A percentile compares a stretch with the other conserved stretches of the same genome.
These are phyloP conservation scores for Malthinus seriepunctatus DNA, from an alignment of 2,888 invertebrate genomes.

Conservation along the genomic window DNA sequence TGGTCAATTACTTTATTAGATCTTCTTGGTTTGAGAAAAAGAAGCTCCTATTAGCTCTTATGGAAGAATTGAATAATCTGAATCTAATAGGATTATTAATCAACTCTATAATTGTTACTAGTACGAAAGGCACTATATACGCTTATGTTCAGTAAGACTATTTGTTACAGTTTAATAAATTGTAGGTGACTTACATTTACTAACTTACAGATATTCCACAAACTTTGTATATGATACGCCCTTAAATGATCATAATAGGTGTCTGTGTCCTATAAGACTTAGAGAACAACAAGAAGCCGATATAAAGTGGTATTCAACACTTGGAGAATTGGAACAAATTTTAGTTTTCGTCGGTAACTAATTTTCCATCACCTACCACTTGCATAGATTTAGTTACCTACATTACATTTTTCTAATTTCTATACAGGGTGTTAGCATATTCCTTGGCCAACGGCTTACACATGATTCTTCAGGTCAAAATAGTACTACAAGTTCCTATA, in stretches of 20 bases:
- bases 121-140: constrained; percentile 27
- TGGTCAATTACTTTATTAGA: constrained; percentile 32
- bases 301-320: constrained; percentile 32
- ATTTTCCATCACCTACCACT: too few species aligned
- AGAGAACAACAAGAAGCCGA: constrained; percentile 17
- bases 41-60: constrained; percentile 20
- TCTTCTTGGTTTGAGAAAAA: constrained; percentile 32
- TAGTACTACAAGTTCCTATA: too few species aligned
- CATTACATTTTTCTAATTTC: too few species aligned
- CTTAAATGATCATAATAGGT: constrained; percentile 34
- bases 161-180: too few species aligned
- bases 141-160: constrained; percentile 15
- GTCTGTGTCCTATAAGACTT: constrained; percentile 24
- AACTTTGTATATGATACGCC: constrained; percentile 33
- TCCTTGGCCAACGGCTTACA: too few species aligned
- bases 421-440: too few species aligned
- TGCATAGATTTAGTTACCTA: too few species aligned
- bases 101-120: constrained; percentile 14
- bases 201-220: constrained; percentile 19
- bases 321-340: constrained; percentile 28
- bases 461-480: too few species aligned
- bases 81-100: constrained; percentile 23
- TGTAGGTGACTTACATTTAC: too few species aligned
- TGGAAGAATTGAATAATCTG: constrained; percentile 15
- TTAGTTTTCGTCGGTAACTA: constrained; percentile 20